Base-by-base conservation (phyloP, 2,113 vertebrate species). In the Lophochroa leadbeateri region DNA sequence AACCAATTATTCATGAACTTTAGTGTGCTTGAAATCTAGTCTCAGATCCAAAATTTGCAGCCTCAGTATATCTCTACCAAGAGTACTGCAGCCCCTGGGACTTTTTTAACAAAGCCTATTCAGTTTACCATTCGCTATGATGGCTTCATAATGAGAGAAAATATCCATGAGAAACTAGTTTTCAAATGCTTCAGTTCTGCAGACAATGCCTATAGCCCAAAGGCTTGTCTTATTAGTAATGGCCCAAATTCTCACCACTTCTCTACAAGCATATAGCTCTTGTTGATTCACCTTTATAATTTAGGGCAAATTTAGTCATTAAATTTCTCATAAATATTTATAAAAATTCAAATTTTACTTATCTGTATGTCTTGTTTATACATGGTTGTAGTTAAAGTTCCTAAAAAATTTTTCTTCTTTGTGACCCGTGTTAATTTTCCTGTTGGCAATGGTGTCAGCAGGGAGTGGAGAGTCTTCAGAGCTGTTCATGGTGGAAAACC, bases 91-190 rank as follows among this genome's bases (percentile, higher is more conserved):
- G 60, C 85, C 50, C 18, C 25, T 53, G 85, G 82, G 92, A 76
- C 55, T 17, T 46, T 49, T 63, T 74, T 72, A 82, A 90, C 93
- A 96, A 93, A 96, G 55, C n/a, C 88, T 77, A 39, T 95, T 97
- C 58, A 90, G 75, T 60, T 83, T 74, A 47, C 20, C 35, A 61
- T 70, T 94, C 85, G 43, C 75, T 90, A 6, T 8, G 18, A 90
- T 74, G 79, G 20, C 67, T 94, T 94, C 2, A 2, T 82, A 88
- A 91, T 82, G 78, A 74, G 78, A 50, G 47, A 72, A 91, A 91
- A 83, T 63, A 78, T 33, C 71, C 68, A 80, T n/a, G 68, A 90
- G 79, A 90, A 91, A 53, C 37, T 80, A 28, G 28, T 86, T 96
- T 77, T 74, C 19, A 49, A 55, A 50, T 63, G 53, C 41, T 41